A percentile compares a stretch with the other conserved stretches of the same genome.
Evolutionary conservation across 30 jellyfish, hydroid and myxozoan species (phyloP).

Genomic region (Hydra vulgaris): DNA sequence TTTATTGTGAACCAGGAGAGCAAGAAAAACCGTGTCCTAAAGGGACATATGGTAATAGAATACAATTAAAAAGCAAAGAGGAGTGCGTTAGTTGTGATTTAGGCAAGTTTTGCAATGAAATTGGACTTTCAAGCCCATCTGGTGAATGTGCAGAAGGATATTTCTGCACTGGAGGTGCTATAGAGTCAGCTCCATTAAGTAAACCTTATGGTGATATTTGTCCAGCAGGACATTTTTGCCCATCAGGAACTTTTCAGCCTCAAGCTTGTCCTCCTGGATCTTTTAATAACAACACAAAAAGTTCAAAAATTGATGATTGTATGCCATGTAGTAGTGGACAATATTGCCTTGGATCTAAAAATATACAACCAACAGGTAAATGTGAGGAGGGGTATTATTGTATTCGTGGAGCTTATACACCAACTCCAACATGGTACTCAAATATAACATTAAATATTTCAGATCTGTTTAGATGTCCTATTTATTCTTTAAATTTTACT

Average conservation of each 20-base stretch:
- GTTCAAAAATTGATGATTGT: conserved; percentile 71
- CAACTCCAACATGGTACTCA: conserved; percentile 44
- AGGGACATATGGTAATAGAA: conserved; percentile 77
- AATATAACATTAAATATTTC: conserved; percentile 55
- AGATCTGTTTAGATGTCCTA: conserved; percentile 54
- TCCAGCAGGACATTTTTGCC: conserved; percentile 92
- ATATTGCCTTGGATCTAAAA: conserved; percentile 71
- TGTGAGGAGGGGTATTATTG: conserved; percentile 88
- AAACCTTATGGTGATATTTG: conserved; percentile 72
- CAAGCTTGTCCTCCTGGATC: conserved; percentile 96
- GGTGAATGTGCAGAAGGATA: conserved; percentile 79
- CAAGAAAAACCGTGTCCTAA: conserved; percentile 74
- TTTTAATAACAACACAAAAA: conserved; percentile 57
- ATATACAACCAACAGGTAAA: conserved; percentile 52
- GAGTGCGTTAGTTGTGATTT: conserved; percentile 79
- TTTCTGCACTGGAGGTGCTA: conserved; percentile 80
- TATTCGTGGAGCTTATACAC: conserved; percentile 67
- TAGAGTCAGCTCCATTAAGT: conserved; percentile 38
- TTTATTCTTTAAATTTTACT: conserved; percentile 70
- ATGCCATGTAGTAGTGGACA: conserved; percentile 79
- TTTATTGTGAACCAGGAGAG: conserved; percentile 66
- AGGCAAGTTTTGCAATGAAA: conserved; percentile 76
- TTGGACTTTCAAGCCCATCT: conserved; percentile 73
- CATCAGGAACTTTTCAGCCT: conserved; percentile 62
- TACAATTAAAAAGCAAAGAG: conserved; percentile 30